Percentiles rank a stretch among this genome's conserved stretches.
phyloP scores from a whole-genome alignment of 2,797 vertebrate species.

The Moxostoma hubbsi region DNA sequence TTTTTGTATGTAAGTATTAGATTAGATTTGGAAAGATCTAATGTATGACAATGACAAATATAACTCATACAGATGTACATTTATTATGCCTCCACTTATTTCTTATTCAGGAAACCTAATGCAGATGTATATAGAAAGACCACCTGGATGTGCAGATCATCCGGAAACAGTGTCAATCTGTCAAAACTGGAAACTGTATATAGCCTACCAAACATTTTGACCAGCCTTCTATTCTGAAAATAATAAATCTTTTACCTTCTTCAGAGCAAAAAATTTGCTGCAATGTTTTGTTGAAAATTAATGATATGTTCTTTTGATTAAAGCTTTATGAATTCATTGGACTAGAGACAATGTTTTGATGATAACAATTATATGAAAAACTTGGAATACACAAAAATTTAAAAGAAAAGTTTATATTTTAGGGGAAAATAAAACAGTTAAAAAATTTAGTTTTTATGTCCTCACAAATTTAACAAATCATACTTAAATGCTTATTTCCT shows the following conservation, averaged over 20 bases:
- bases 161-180: neutral
- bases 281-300: no score
- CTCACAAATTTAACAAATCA: no score
- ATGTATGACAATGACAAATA: constrained; percentile 16
- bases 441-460: no score
- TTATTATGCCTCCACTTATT: neutral
- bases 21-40: neutral
- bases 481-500: no score
- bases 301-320: no score
- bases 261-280: no score
- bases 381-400: no score
- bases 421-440: no score
- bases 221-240: neutral
- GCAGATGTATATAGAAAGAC: constrained; percentile 2
- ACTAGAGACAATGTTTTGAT: no score
- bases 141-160: constrained; percentile 23
- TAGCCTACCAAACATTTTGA: neutral
- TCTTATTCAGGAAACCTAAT: neutral
- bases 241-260: constrained; percentile 33
- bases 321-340: no score
- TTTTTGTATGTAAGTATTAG: neutral
- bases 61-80: constrained; percentile 19
- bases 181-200: constrained; percentile 1
- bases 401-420: no score
- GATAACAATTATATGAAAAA: no score